Evolutionary conservation across 2,888 invertebrate genomes (phyloP).

Genomic region (Agonopterix subpropinquella): DNA sequence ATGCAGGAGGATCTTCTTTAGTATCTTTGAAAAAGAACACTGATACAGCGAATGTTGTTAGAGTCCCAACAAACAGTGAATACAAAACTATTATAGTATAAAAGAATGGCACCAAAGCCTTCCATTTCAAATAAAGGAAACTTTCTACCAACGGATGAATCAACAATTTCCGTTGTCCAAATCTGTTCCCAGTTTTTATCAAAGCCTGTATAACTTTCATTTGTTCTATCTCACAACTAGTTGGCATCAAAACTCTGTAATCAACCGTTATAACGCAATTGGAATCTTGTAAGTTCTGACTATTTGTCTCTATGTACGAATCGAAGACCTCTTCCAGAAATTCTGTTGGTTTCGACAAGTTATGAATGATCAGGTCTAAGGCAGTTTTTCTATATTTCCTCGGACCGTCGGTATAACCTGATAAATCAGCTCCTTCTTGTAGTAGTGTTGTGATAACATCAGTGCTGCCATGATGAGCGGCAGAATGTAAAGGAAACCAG

Average conservation of each 20-base stretch:
- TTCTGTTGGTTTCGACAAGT: conserved; percentile 68
- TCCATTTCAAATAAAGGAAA: conserved; percentile 75
- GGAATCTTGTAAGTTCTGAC: conserved; percentile 49
- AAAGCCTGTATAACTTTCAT: conserved; percentile 74
- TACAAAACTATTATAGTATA: conserved; percentile 68
- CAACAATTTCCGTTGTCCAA: conserved; percentile 60
- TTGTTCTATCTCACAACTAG: conserved; percentile 60
- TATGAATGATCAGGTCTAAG: conserved; percentile 69
- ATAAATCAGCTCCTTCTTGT: conserved; percentile 62
- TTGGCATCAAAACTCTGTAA: conserved; percentile 65
- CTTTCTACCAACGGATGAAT: conserved; percentile 76
- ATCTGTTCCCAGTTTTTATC: conserved; percentile 68
- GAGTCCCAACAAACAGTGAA: conserved; percentile 59
- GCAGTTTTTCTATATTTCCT: conserved; percentile 58
- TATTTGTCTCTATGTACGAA: conserved; percentile 64
- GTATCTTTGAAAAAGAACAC: conserved; percentile 66
- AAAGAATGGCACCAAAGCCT: conserved; percentile 69
- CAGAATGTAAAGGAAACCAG: conserved; percentile 61
- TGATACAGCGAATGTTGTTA: conserved; percentile 64
- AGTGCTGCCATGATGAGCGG: conserved; percentile 74
- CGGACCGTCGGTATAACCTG: conserved; percentile 52
- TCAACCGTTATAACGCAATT: conserved; percentile 67
- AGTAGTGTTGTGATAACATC: conserved; percentile 67
- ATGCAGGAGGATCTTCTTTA: conserved; percentile 30
- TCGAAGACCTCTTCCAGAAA: conserved; percentile 72